Conservation (phyloP, 1,140 invertebrate species). For the Mya arenaria region DNA sequence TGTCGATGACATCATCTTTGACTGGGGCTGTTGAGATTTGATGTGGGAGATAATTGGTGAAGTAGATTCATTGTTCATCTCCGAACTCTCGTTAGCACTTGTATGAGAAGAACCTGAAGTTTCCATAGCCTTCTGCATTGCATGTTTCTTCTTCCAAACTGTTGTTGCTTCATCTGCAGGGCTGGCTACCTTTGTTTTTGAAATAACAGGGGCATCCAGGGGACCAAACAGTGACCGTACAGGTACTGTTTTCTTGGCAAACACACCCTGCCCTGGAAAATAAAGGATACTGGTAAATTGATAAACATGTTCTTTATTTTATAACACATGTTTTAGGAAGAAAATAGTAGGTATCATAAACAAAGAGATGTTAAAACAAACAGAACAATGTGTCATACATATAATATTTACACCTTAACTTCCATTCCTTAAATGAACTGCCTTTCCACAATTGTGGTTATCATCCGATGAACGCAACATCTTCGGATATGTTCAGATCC, state of each 20-base stretch:
- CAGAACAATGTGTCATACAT: no score
- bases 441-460: no score
- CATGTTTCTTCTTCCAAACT: conserved; percentile 54
- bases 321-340: no score
- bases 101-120: conserved; percentile 16
- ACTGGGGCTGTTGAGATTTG: neutral
- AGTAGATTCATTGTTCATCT: conserved; percentile 9
- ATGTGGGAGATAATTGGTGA: conserved; percentile 28
- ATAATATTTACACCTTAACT: no score
- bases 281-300: no score
- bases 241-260: conserved; percentile 74
- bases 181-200: conserved; percentile 23
- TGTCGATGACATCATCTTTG: neutral
- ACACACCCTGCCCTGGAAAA: conserved; percentile 71
- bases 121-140: conserved; percentile 49
- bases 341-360: no score
- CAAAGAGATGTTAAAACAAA: no score
- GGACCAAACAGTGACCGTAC: conserved; percentile 77
- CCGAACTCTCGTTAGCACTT: conserved; percentile 1
- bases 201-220: conserved; percentile 64
- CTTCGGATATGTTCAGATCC: no score
- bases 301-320: no score
- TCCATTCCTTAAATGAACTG: no score
- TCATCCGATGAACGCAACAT: no score
- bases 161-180: conserved; percentile 21